Conservation (phyloP, 2,797 vertebrate genomes). For the Bradypus variegatus region DNA sequence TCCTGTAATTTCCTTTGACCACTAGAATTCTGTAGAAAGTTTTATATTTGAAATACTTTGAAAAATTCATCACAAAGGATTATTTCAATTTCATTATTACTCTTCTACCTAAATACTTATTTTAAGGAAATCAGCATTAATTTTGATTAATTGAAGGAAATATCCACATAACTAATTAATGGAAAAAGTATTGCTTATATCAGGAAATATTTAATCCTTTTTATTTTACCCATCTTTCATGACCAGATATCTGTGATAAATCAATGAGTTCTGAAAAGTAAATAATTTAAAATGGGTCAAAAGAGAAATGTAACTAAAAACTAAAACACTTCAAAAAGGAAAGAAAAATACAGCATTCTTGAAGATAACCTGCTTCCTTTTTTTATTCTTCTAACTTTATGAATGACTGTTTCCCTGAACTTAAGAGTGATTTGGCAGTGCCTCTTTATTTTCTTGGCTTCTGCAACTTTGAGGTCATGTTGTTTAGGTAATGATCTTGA, state of each 20-base stretch:
- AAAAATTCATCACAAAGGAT: slow-evolving; percentile 6
- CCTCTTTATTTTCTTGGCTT: not conserved
- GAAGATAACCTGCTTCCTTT: not conserved
- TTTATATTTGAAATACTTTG: slow-evolving; percentile 28
- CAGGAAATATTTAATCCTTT: slow-evolving; percentile 13
- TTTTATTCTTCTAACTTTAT: not conserved
- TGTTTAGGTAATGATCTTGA: not conserved
- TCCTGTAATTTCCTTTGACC: slow-evolving; percentile 27
- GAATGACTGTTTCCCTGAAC: not conserved
- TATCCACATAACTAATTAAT: not conserved
- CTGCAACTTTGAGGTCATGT: not conserved
- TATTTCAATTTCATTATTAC: slow-evolving; percentile 17
- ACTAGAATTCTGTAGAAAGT: slow-evolving; percentile 1
- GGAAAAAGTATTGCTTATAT: slow-evolving; percentile 25
- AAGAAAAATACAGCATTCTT: not conserved
- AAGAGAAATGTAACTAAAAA: slow-evolving; percentile 29
- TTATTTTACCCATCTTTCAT: slow-evolving; percentile 23
- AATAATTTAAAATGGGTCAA: slow-evolving; percentile 25
- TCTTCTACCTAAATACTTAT: not conserved
- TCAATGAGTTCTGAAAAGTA: slow-evolving; percentile 11
- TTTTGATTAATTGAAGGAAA: slow-evolving; percentile 26
- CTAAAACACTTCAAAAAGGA: slow-evolving; percentile 14
- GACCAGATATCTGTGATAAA: not conserved
- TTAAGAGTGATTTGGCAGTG: not conserved
- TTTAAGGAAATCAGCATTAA: slow-evolving; percentile 8